Conservation (phyloP, 2,113 vertebrate genomes). For the Fukomys damarensis region DNA sequence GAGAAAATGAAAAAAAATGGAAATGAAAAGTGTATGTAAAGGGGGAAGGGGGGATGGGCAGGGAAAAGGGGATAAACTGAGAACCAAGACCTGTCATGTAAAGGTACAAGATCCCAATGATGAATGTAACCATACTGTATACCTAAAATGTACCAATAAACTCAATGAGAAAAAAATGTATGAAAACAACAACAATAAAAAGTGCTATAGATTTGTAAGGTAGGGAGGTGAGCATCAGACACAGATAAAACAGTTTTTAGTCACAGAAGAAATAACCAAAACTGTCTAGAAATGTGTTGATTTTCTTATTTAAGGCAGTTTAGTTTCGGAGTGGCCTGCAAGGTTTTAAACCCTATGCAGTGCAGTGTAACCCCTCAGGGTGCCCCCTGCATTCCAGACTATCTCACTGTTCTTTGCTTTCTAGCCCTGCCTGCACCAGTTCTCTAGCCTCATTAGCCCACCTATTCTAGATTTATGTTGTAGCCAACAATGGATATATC, state of each 20-base stretch:
- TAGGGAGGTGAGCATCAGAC: neutral
- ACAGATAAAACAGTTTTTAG: neutral
- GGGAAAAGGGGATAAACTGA: too few species aligned
- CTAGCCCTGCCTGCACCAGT: fast-evolving
- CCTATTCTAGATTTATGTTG: neutral
- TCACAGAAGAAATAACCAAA: neutral
- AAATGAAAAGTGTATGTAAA: too few species aligned
- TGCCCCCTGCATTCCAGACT: fast-evolving
- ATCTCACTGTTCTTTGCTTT: too few species aligned
- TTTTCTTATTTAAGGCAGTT: neutral
- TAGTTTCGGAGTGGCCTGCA: neutral
- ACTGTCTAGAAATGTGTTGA: neutral
- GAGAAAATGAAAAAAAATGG: too few species aligned
- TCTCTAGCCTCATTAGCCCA: neutral
- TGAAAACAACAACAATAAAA: too few species aligned
- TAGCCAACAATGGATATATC: neutral
- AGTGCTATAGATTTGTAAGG: neutral
- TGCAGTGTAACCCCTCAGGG: fast-evolving
- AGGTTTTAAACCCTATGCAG: neutral
- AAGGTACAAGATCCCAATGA: too few species aligned
- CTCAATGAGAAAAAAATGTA: too few species aligned
- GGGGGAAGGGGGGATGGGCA: too few species aligned
- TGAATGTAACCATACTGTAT: too few species aligned
- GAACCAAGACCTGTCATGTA: too few species aligned
- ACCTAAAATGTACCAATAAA: too few species aligned